A percentile compares a stretch with the other conserved stretches of the same genome.
Conservation (phyloP, 2,888 invertebrate genomes). For the Aspidiotus rigidus region DNA sequence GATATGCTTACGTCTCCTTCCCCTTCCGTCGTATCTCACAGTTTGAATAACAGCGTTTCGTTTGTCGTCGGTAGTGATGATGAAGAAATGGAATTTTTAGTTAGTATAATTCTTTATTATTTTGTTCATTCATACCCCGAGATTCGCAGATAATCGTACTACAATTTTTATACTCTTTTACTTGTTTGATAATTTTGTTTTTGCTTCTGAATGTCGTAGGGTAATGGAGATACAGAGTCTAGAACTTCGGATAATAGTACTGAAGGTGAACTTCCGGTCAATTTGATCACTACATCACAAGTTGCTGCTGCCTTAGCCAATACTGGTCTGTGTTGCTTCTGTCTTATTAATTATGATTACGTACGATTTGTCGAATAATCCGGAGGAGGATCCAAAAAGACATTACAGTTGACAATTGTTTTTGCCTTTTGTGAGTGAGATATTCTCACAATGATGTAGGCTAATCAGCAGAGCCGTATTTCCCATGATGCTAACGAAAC, state of each 20-base stretch:
- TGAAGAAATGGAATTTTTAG: slow-evolving; percentile 32
- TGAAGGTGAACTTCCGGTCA: slow-evolving; percentile 22
- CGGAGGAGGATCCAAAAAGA: too few relatives aligned
- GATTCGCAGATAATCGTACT: background rate
- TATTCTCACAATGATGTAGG: too few relatives aligned
- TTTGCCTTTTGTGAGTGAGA: too few relatives aligned
- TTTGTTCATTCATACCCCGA: background rate
- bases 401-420: too few relatives aligned
- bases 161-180: background rate
- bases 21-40: slow-evolving; percentile 9
- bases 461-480: too few relatives aligned
- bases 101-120: slow-evolving; percentile 9
- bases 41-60: slow-evolving; percentile 12
- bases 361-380: background rate
- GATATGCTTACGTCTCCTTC: slow-evolving; percentile 26
- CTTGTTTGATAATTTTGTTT: background rate
- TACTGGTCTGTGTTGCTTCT: slow-evolving; percentile 16
- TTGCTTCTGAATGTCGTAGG: background rate
- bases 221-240: slow-evolving; percentile 1
- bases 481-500: too few relatives aligned
- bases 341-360: background rate
- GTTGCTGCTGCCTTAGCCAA: slow-evolving; percentile 34
- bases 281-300: slow-evolving; percentile 32
- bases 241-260: slow-evolving; percentile 18
- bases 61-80: slow-evolving; percentile 22